phyloP scores from a whole-genome alignment of 2,797 vertebrate species.

The Moxostoma hubbsi region DNA sequence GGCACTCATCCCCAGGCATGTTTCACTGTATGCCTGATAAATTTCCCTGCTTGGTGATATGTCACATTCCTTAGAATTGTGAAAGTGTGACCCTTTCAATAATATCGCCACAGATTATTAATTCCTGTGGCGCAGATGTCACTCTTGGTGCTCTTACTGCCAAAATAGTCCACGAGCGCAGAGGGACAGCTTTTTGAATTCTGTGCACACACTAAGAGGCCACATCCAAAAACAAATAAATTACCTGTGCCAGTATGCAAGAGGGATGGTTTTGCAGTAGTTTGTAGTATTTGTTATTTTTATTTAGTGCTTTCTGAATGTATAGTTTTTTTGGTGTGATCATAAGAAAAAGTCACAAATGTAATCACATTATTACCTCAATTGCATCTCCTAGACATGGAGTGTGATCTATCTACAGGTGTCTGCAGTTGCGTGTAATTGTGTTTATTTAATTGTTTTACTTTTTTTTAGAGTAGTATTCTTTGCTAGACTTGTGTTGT shows the following conservation, averaged over 20 bases:
- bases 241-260: neutral
- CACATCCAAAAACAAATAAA: slow-evolving; percentile 22
- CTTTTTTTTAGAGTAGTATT: no score
- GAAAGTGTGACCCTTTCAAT: slow-evolving; percentile 65
- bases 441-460: no score
- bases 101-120: slow-evolving; percentile 62
- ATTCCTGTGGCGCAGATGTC: slow-evolving; percentile 59
- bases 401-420: no score
- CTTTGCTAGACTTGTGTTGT: no score
- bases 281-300: neutral
- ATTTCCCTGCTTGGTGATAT: slow-evolving; percentile 66
- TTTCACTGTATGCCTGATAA: slow-evolving; percentile 70
- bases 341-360: no score
- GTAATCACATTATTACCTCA: no score
- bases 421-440: no score
- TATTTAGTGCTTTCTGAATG: neutral
- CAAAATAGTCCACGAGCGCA: neutral
- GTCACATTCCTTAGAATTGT: slow-evolving; percentile 55
- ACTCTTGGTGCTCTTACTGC: neutral
- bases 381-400: no score
- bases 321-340: neutral
- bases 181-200: neutral
- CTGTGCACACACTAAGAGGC: neutral
- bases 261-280: neutral
- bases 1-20: slow-evolving; percentile 63